These are phyloP conservation scores for Mesoligia furuncula DNA, from an alignment of 2,888 invertebrate species.

Conservation along the genomic window DNA sequence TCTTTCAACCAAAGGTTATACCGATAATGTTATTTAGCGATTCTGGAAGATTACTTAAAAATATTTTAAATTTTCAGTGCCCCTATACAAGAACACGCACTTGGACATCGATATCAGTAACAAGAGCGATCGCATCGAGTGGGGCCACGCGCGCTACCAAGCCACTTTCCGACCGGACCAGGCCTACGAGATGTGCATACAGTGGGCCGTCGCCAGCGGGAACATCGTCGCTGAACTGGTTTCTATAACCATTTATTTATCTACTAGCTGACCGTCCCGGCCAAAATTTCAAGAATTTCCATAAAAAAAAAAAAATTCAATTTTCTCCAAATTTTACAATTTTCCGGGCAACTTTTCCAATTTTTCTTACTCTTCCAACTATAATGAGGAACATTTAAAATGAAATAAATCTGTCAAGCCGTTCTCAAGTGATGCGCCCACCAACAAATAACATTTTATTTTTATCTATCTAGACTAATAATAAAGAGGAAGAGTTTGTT, in stretches of 20 bases:
- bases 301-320: no score
- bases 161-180: slow-evolving; percentile 96
- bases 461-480: no score
- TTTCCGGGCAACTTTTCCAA: no score
- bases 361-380: no score
- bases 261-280: no score
- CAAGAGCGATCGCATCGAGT: slow-evolving; percentile 97
- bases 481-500: no score
- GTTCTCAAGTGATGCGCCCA: no score
- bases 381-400: no score
- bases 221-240: slow-evolving; percentile 98
- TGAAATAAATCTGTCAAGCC: no score
- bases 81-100: slow-evolving; percentile 95
- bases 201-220: slow-evolving; percentile 99
- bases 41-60: neutral
- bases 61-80: slow-evolving; percentile 62
- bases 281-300: no score
- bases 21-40: neutral
- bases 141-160: slow-evolving; percentile 98
- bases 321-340: no score
- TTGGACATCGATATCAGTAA: slow-evolving; percentile 95
- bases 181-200: slow-evolving; percentile 98
- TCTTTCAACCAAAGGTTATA: neutral
- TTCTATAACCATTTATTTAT: neutral
- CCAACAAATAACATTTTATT: no score